Evolutionary conservation across 1,140 invertebrate species (phyloP), one percentile per base, ranked within the genome.

Genomic region (Aleiodes sp.): DNA sequence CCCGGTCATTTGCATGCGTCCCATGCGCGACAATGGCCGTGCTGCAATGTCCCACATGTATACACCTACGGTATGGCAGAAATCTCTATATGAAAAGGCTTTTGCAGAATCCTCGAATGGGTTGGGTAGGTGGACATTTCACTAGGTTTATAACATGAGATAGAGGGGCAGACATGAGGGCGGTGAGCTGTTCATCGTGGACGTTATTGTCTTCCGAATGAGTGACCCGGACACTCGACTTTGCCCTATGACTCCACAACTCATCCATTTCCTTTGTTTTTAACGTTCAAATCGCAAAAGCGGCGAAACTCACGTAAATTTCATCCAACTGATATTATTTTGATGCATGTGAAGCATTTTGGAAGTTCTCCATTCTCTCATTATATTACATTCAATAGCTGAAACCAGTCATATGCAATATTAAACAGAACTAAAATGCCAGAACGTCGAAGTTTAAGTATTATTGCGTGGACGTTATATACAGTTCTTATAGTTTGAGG

Each of bases 181-280:
- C 21, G 14, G 28, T 31, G 28, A 21, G 10, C 28, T 29, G 26
- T 59, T 59, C 56, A 59, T 59, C 56, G 28, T 31, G 1, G 12
- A 59, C 56, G 56, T 59, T 59, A 59, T 59, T 59, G 56, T 59
- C 56, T 59, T 59, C 56, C 56, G 14, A 59, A 14, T 59, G 56
- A 59, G 10, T 59, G 28, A 59, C 56, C 28, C 56, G 24, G 12
- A 16, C 56, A 31, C 28, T 31, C 56, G 8, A n/a, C 2, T n/a
- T 26, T 26, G 9, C 14, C 28, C 7, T 9, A 6, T 9, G 8
- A 59, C 52, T 12, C 4, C 56, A 59, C 28, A 31, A 59, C 56
- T 56, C 46, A 56, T 56, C 4, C 4, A 2, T 52, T 52, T 52
- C 21, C 26, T 24, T 52, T 24, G 26, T 52, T 21, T 12, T 24